Evolutionary conservation across 1,140 invertebrate species (phyloP).

Genomic region (Apis cerana): DNA sequence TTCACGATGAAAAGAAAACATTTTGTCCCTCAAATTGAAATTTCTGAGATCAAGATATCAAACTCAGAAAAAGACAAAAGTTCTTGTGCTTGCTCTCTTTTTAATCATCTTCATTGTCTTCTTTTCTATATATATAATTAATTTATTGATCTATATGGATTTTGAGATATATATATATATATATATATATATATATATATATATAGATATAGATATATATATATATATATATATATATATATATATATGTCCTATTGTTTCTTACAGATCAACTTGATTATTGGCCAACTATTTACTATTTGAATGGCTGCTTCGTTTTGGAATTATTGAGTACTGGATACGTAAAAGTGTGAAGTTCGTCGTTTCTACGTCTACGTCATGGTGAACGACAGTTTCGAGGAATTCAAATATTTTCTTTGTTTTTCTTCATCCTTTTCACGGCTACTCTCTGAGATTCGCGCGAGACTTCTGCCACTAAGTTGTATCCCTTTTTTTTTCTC

Average conservation of each 20-base stretch:
- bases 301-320: constrained; percentile 2
- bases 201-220: too few relatives aligned
- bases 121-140: neutral
- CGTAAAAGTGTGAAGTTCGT: constrained; percentile 2
- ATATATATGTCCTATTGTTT: neutral
- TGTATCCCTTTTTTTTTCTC: neutral
- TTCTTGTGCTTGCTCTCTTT: neutral
- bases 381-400: constrained; percentile 41
- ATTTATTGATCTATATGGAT: neutral
- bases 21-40: too few relatives aligned
- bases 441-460: neutral
- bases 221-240: neutral
- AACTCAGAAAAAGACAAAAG: too few relatives aligned
- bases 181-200: too few relatives aligned
- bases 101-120: neutral
- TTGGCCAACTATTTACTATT: constrained; percentile 12
- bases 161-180: neutral
- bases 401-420: constrained; percentile 42
- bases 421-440: neutral
- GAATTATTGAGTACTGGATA: neutral
- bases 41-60: too few relatives aligned
- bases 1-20: too few relatives aligned
- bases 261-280: neutral
- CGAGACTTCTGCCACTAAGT: neutral
- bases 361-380: constrained; percentile 37